These are phyloP conservation scores for Barnardius zonarius DNA, from an alignment of 2,113 vertebrate genomes.

Conservation along the genomic window DNA sequence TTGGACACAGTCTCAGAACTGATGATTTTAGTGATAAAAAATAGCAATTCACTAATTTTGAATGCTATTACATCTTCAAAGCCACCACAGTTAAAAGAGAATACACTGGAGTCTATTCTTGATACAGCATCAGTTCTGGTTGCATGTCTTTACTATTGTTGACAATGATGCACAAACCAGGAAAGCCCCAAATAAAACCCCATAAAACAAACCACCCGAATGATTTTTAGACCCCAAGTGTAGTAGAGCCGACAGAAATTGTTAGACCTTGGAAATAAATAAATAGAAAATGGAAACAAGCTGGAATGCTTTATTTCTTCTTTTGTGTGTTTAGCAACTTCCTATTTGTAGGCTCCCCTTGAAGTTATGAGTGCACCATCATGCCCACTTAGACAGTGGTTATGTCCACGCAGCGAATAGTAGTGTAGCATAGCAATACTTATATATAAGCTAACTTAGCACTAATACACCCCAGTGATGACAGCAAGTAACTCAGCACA, in stretches of 20 bases:
- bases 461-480: background rate
- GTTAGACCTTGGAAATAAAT: background rate
- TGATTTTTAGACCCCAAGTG: background rate
- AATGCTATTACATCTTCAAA: background rate
- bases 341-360: background rate
- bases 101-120: background rate
- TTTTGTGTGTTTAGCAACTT: background rate
- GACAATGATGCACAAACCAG: background rate
- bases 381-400: background rate
- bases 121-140: background rate
- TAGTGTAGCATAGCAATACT: background rate
- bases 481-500: background rate
- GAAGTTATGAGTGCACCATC: background rate
- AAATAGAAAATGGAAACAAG: background rate
- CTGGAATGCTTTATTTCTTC: background rate
- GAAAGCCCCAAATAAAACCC: background rate
- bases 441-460: background rate
- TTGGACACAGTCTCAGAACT: background rate
- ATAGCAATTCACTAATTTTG: conserved; percentile 39
- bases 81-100: background rate
- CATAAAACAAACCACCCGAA: background rate
- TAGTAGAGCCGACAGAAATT: background rate
- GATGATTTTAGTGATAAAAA: conserved; percentile 19
- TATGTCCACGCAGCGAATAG: background rate
- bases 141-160: background rate